Conservation (phyloP, 1,140 invertebrate genomes). For the Drosophila melanica region DNA sequence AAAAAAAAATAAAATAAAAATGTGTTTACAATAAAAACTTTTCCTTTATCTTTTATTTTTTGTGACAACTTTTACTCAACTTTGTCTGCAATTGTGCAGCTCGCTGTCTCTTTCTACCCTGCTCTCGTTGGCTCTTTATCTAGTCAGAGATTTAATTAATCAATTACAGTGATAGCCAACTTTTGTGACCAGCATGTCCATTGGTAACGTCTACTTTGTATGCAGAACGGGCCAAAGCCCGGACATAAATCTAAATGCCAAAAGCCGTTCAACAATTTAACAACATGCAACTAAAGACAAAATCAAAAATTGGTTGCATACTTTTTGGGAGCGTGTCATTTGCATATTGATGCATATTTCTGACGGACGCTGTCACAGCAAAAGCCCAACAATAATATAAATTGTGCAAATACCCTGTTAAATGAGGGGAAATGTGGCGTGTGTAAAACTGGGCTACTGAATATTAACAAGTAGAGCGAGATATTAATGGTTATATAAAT, state of each 20-base stretch:
- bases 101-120: conserved; percentile 22
- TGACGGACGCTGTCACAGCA: conserved; percentile 9
- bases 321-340: conserved; percentile 44
- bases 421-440: no score
- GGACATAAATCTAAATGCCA: conserved; percentile 74
- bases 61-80: conserved; percentile 71
- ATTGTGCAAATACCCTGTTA: not conserved
- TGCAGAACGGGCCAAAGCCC: conserved; percentile 3
- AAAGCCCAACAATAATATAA: not conserved
- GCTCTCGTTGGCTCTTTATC: conserved; percentile 33
- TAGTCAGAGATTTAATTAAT: conserved; percentile 76
- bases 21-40: conserved; percentile 71
- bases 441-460: not conserved
- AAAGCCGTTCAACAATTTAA: conserved; percentile 73
- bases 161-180: conserved; percentile 75
- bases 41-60: conserved; percentile 67
- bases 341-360: conserved; percentile 55
- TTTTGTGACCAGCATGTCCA: conserved; percentile 49
- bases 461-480: no score
- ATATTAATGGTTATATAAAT: no score
- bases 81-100: conserved; percentile 64
- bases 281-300: conserved; percentile 33
- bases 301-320: conserved; percentile 23
- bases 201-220: conserved; percentile 12
- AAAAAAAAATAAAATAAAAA: conserved; percentile 46